A percentile compares a stretch with the other conserved stretches of the same genome.
Conservation (phyloP, 2,797 vertebrate species). For the Myripristis jacobus region DNA sequence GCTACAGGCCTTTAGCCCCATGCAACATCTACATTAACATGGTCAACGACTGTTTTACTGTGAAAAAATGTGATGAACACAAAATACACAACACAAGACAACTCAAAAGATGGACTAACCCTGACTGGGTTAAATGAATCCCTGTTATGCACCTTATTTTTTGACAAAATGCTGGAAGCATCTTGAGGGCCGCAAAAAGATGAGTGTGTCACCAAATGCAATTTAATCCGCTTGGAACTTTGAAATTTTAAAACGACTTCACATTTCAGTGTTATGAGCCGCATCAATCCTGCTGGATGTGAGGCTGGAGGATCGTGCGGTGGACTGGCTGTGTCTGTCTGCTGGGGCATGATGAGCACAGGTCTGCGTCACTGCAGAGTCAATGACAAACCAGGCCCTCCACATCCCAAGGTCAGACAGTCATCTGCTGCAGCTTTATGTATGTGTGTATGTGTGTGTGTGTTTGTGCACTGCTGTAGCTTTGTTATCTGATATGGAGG, state of each 20-base stretch:
- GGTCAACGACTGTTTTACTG: conserved; percentile 35
- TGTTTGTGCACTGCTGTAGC: conserved; percentile 17
- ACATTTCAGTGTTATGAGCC: conserved; percentile 5
- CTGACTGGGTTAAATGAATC: conserved; percentile 28
- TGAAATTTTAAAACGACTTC: neutral
- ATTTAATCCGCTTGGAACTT: neutral
- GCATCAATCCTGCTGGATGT: neutral
- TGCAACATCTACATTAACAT: conserved; percentile 67
- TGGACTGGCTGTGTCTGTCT: conserved; percentile 2
- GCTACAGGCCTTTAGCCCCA: conserved; percentile 62
- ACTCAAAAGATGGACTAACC: conserved; percentile 34
- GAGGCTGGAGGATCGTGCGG: conserved; percentile 9
- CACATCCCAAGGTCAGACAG: conserved; percentile 59
- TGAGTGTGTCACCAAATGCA: conserved; percentile 1
- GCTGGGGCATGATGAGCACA: conserved; percentile 20
- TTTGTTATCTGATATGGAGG: conserved; percentile 67
- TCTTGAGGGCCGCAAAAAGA: conserved; percentile 5
- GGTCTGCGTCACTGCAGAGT: conserved; percentile 44
- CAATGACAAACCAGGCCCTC: conserved; percentile 33
- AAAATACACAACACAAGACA: conserved; percentile 16
- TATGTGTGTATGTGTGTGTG: conserved; percentile 28
- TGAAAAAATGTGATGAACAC: conserved; percentile 14
- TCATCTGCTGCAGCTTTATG: conserved; percentile 1
- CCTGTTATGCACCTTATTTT: conserved; percentile 3
- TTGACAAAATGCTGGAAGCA: conserved; percentile 12